Evolutionary conservation across 2,888 invertebrate species (phyloP).

Genomic region (Cetonia aurata): DNA sequence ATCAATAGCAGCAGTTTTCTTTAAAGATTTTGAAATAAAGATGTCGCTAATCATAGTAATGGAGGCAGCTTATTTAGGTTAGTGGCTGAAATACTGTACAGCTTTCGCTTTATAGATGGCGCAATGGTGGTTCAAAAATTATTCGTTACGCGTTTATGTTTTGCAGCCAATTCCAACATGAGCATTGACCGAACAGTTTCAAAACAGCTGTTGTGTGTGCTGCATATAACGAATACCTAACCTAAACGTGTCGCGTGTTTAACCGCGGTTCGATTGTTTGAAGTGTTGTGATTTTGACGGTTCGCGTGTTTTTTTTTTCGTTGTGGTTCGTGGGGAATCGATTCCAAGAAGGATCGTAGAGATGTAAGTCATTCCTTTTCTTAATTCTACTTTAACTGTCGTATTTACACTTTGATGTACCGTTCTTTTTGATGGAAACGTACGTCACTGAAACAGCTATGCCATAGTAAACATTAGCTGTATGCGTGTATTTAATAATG

Average conservation of each 20-base stretch:
- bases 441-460: conserved; percentile 5
- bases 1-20: too few species aligned
- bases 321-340: neutral
- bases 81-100: neutral
- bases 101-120: conserved; percentile 1
- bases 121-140: neutral
- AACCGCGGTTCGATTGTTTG: conserved; percentile 29
- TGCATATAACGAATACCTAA: conserved; percentile 21
- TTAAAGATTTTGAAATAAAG: too few species aligned
- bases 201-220: conserved; percentile 34
- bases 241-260: conserved; percentile 26
- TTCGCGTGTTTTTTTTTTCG: neutral
- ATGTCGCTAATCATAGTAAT: too few species aligned
- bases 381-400: conserved; percentile 12
- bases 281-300: conserved; percentile 40
- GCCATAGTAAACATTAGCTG: conserved; percentile 1
- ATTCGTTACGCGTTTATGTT: conserved; percentile 11
- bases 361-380: conserved; percentile 29
- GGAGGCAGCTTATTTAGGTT: neutral
- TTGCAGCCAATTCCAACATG: conserved; percentile 25
- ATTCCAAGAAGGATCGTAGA: conserved; percentile 6
- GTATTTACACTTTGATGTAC: conserved; percentile 6
- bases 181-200: conserved; percentile 39
- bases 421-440: conserved; percentile 2
- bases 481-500: conserved; percentile 10